Evolutionary conservation across 1,140 invertebrate species (phyloP).

Genomic region (Drosophila saltans): DNA sequence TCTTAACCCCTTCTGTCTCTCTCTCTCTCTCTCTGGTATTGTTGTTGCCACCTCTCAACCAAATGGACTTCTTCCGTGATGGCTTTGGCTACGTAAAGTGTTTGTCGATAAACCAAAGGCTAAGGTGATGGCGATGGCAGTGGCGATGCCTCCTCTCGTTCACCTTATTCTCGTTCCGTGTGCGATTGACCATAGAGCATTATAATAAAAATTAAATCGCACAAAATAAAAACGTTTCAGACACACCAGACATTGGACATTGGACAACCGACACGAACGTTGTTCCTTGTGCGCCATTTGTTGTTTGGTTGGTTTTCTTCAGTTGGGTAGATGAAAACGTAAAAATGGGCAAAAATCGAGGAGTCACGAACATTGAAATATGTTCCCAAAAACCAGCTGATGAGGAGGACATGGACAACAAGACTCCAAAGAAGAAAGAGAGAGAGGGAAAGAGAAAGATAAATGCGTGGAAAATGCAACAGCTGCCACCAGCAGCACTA

Average conservation of each 20-base stretch:
- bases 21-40: background rate
- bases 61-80: conserved; percentile 46
- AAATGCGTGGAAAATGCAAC: conserved; percentile 82
- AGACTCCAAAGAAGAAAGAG: conserved; percentile 18
- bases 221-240: conserved; percentile 71
- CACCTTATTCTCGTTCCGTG: conserved; percentile 23
- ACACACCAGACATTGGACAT: conserved; percentile 19
- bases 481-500: conserved; percentile 61
- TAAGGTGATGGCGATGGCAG: conserved; percentile 46
- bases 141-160: background rate
- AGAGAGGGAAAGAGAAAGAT: conserved; percentile 37
- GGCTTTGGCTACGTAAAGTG: conserved; percentile 59
- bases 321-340: conserved; percentile 56
- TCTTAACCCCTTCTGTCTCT: background rate
- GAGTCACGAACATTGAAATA: conserved; percentile 82
- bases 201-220: conserved; percentile 80
- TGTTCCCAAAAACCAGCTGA: conserved; percentile 68
- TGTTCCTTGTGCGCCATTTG: background rate
- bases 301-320: background rate
- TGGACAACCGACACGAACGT: background rate
- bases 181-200: conserved; percentile 69
- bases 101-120: conserved; percentile 70
- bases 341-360: conserved; percentile 61
- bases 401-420: conserved; percentile 64
- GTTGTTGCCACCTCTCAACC: conserved; percentile 21